Conservation (phyloP, 2,113 vertebrate genomes). For the Circaetus gallicus region DNA sequence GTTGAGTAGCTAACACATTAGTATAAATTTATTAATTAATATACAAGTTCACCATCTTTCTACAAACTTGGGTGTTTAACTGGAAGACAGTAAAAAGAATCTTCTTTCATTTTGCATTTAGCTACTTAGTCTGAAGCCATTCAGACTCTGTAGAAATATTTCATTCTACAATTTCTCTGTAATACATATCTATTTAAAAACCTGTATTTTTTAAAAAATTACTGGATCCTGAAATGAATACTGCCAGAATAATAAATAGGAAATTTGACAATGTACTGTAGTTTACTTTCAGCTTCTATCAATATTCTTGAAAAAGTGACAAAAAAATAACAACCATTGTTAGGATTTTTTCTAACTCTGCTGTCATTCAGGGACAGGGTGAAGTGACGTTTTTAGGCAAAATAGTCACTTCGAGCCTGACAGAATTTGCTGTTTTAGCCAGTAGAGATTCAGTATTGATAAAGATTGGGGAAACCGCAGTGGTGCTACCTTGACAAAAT, state of each 20-base stretch:
- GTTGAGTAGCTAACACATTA: neutral
- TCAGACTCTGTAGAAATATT: neutral
- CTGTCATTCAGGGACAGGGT: neutral
- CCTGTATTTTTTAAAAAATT: rapidly evolving
- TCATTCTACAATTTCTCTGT: neutral
- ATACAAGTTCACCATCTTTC: neutral
- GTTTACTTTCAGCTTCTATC: neutral
- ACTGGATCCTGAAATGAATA: neutral
- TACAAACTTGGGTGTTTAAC: neutral
- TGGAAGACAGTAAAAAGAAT: neutral
- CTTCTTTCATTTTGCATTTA: neutral
- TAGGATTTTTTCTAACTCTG: neutral
- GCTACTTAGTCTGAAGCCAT: neutral
- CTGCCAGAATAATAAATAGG: neutral
- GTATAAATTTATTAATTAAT: neutral
- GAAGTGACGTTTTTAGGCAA: neutral
- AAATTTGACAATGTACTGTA: neutral
- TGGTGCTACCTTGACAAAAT: neutral
- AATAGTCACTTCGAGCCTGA: neutral
- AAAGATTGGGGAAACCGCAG: neutral
- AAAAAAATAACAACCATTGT: neutral
- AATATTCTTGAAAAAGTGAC: neutral
- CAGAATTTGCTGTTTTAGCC: neutral
- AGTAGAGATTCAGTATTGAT: neutral
- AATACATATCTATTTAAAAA: neutral